Conservation (phyloP, 2,888 invertebrate genomes). For the Lithodes maja region DNA sequence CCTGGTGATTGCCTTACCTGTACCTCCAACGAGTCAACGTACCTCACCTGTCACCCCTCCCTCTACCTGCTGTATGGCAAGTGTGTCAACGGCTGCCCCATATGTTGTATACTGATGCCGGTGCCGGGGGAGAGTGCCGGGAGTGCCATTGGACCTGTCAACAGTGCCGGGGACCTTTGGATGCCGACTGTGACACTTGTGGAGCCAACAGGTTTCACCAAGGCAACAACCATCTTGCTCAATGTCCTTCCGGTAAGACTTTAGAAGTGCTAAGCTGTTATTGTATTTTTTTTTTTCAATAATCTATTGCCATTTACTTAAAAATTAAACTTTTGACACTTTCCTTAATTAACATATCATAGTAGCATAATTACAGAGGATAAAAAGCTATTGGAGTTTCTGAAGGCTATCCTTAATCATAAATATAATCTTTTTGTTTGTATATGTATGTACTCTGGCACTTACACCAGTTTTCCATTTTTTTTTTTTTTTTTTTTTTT, state of each 20-base stretch:
- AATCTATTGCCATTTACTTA: no score
- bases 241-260: conserved; percentile 58
- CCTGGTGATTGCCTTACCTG: conserved; percentile 46
- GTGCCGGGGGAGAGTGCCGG: conserved; percentile 57
- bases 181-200: conserved; percentile 60
- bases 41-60: conserved; percentile 48
- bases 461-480: no score
- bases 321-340: no score
- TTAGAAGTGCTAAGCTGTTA: no score
- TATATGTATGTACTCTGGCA: no score
- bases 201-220: conserved; percentile 45
- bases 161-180: conserved; percentile 61
- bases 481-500: no score
- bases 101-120: conserved; percentile 56
- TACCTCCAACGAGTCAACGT: conserved; percentile 43
- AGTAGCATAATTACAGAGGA: no score
- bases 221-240: conserved; percentile 51
- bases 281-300: no score
- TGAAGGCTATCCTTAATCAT: no score
- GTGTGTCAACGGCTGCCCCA: conserved; percentile 58
- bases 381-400: no score
- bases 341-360: no score
- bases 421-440: no score
- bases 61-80: conserved; percentile 58
- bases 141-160: conserved; percentile 69